Evolutionary conservation across 2,113 vertebrate species (phyloP).

Genomic region (Dolichallabes microphthalmus): DNA sequence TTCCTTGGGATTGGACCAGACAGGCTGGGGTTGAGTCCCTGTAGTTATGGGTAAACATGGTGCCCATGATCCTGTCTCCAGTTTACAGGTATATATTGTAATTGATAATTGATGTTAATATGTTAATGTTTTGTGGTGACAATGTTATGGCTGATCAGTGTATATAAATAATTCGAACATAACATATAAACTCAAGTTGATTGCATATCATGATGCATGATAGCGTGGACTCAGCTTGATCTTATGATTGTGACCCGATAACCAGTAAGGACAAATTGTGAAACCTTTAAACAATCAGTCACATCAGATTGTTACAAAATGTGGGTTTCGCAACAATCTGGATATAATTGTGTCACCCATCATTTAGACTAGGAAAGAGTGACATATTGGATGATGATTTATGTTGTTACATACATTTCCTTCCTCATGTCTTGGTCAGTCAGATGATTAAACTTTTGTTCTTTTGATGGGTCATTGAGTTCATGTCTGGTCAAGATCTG

Average conservation of each 20-base stretch:
- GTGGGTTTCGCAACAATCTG: not conserved
- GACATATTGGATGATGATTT: not conserved
- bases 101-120: too few relatives aligned
- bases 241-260: not conserved
- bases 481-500: not conserved
- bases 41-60: too few relatives aligned
- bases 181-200: not conserved
- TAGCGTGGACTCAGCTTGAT: not conserved
- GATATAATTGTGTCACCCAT: not conserved
- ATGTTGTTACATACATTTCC: not conserved
- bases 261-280: not conserved
- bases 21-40: too few relatives aligned
- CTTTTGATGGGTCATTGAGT: not conserved
- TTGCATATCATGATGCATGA: not conserved
- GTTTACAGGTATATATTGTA: too few relatives aligned
- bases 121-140: too few relatives aligned
- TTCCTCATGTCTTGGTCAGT: not conserved
- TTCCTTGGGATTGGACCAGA: too few relatives aligned
- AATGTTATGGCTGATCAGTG: too few relatives aligned
- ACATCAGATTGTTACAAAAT: not conserved
- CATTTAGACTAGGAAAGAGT: too few relatives aligned
- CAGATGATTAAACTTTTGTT: not conserved
- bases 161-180: too few relatives aligned
- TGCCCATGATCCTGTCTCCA: too few relatives aligned
- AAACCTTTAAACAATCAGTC: too few relatives aligned